Evolutionary conservation across 2,113 vertebrate species (phyloP).

Genomic region (Halcyon senegalensis): DNA sequence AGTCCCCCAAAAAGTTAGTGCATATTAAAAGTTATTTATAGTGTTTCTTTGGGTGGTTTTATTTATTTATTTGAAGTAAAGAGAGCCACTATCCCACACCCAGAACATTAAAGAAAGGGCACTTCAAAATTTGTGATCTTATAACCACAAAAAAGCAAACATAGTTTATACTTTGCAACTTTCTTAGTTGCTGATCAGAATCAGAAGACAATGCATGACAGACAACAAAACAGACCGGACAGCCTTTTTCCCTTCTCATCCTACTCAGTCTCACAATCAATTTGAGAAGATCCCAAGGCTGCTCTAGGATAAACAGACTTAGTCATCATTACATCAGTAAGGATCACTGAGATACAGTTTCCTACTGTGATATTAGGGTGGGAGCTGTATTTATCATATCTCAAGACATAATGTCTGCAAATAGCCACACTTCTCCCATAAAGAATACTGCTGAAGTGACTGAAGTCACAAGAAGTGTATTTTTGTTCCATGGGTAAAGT

Average conservation of each 20-base stretch:
- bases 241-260: not conserved
- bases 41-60: not conserved
- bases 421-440: not conserved
- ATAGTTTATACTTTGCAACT: not conserved
- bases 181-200: not conserved
- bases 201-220: not conserved
- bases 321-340: not conserved
- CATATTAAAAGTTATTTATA: not conserved
- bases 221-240: not conserved
- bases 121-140: not conserved
- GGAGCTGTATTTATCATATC: not conserved
- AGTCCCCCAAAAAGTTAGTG: not conserved
- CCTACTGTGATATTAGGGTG: not conserved
- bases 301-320: not conserved
- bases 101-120: not conserved
- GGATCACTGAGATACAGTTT: not conserved
- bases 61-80: not conserved
- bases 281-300: not conserved
- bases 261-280: not conserved
- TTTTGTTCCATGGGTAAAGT: not conserved
- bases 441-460: not conserved
- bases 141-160: not conserved
- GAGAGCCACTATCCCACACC: not conserved
- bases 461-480: not conserved
- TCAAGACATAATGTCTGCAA: not conserved